Conservation (phyloP, 2,113 vertebrate genomes). For the Spilogale gracilis region DNA sequence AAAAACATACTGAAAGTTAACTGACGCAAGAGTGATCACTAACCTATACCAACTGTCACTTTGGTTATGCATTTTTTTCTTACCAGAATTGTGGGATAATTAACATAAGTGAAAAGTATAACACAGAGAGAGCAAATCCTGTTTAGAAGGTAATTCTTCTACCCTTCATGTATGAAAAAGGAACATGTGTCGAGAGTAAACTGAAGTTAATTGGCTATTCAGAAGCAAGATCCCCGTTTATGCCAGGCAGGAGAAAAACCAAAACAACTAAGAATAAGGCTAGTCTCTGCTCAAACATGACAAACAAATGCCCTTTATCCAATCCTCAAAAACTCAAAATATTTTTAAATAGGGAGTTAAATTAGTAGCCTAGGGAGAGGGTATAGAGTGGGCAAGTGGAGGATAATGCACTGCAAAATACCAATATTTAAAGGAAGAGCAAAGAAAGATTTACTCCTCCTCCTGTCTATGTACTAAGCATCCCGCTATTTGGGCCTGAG, state of each 20-base stretch:
- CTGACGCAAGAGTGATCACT: neutral
- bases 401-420: neutral
- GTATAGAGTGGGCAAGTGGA: neutral
- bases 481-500: neutral
- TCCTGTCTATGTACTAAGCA: neutral
- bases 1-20: neutral
- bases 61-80: neutral
- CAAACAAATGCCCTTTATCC: neutral
- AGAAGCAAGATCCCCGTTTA: neutral
- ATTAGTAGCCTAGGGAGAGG: neutral
- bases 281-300: neutral
- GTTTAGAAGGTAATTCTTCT: neutral
- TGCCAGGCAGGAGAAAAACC: neutral
- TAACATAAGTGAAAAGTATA: neutral
- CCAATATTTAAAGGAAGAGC: neutral
- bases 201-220: neutral
- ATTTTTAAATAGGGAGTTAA: neutral
- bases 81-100: neutral
- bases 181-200: neutral
- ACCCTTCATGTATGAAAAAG: neutral
- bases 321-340: neutral
- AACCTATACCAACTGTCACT: neutral
- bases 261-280: neutral
- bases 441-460: neutral
- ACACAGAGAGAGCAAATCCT: neutral